Percentiles rank a stretch among this genome's conserved stretches.
These are phyloP conservation scores for Pelecanoides urinatrix DNA, from an alignment of 2,113 vertebrate genomes.

Conservation along the genomic window DNA sequence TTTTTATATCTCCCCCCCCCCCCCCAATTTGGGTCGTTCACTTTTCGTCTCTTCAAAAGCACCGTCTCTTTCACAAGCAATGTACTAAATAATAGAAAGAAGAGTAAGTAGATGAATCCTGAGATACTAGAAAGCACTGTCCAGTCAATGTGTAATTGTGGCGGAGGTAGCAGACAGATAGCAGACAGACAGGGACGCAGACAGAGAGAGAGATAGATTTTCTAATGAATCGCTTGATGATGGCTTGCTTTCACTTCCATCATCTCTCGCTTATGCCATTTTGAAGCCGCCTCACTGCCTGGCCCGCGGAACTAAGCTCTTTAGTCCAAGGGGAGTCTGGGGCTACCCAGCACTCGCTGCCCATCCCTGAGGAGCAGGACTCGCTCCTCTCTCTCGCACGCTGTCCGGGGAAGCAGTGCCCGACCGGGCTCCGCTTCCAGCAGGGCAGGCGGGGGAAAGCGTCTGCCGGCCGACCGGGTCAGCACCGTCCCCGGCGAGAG, in stretches of 20 bases:
- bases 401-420: background rate
- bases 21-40: background rate
- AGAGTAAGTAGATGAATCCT: background rate
- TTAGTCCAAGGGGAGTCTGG: background rate
- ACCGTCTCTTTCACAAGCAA: background rate
- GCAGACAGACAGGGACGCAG: conserved; percentile 52
- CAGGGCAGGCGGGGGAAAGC: background rate
- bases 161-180: conserved; percentile 30
- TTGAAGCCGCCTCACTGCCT: conserved; percentile 8
- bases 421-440: background rate
- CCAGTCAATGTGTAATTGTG: conserved; percentile 31
- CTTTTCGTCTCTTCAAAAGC: background rate
- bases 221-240: conserved; percentile 19
- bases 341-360: background rate
- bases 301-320: background rate
- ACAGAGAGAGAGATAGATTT: conserved; percentile 43
- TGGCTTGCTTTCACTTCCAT: conserved; percentile 22
- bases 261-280: background rate
- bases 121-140: background rate
- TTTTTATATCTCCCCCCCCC: background rate
- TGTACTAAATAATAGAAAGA: conserved; percentile 30
- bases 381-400: background rate
- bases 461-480: background rate
- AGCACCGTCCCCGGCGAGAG: background rate
- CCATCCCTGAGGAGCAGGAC: background rate